Percentiles rank a stretch among this genome's conserved stretches.
Conservation (phyloP, 1,140 invertebrate species). For the Aleiodes sp. region DNA sequence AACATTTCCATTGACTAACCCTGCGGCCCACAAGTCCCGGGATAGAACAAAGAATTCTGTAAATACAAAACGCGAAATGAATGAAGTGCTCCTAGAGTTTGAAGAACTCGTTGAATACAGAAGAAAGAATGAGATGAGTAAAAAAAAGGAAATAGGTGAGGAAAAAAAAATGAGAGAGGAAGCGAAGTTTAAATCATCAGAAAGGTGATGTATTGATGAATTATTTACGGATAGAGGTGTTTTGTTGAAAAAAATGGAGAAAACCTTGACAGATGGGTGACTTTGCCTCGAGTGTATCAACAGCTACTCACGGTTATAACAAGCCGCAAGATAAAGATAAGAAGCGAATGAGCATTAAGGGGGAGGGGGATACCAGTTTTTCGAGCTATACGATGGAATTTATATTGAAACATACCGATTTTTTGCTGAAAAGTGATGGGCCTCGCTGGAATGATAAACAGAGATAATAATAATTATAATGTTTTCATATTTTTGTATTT, state of each 20-base stretch:
- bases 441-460: too few relatives aligned
- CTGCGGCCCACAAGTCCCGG: not conserved
- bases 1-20: not conserved
- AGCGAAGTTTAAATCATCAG: not conserved
- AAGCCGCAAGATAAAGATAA: constrained; percentile 23
- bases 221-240: constrained; percentile 17
- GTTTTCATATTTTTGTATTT: too few relatives aligned
- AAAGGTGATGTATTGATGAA: constrained; percentile 14
- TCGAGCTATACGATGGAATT: too few relatives aligned
- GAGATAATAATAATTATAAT: too few relatives aligned
- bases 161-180: not conserved
- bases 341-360: constrained; percentile 13
- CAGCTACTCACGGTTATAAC: constrained; percentile 12
- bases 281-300: constrained; percentile 1
- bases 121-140: not conserved
- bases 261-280: constrained; percentile 21
- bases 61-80: constrained; percentile 14
- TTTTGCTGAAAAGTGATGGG: too few relatives aligned
- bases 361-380: too few relatives aligned
- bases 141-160: not conserved
- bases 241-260: not conserved
- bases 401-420: too few relatives aligned
- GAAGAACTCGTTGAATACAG: constrained; percentile 1
- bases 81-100: constrained; percentile 17
- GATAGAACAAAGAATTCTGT: not conserved